Evolutionary conservation across 2,797 vertebrate species (phyloP).

Genomic region (Sarcophilus harrisii): DNA sequence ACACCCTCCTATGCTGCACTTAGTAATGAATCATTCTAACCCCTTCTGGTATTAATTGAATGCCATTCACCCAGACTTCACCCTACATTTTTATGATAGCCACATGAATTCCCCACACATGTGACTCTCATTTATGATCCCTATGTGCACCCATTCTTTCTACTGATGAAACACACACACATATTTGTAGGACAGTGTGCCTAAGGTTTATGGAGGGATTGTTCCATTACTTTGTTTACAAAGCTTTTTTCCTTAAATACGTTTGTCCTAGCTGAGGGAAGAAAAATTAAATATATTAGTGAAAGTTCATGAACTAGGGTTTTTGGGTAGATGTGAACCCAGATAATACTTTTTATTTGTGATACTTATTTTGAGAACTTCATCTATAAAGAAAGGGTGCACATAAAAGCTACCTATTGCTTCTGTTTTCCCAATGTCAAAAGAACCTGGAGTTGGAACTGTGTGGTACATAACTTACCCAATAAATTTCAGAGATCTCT

Average conservation of each 20-base stretch:
- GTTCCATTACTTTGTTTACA: not conserved
- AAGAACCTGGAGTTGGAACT: not conserved
- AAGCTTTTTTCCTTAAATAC: not conserved
- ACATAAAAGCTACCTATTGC: not conserved
- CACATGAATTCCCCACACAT: too few species aligned
- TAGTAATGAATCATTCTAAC: not conserved
- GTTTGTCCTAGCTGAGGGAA: not conserved
- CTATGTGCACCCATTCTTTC: too few species aligned
- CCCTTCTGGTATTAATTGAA: not conserved
- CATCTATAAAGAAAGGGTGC: not conserved
- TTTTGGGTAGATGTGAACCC: not conserved
- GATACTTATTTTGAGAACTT: not conserved
- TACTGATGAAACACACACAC: too few species aligned
- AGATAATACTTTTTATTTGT: not conserved
- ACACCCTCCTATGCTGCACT: not conserved
- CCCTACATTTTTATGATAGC: too few species aligned
- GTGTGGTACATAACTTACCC: too few species aligned
- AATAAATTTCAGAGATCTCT: too few species aligned
- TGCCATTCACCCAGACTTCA: too few species aligned
- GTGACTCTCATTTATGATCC: too few species aligned
- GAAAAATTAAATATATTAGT: not conserved
- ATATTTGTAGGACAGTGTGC: too few species aligned
- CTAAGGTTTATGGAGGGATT: not conserved
- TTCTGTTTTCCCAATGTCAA: not conserved
- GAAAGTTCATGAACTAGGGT: not conserved